Conservation (phyloP, 1,140 invertebrate genomes). For the Drosophila persimilis region DNA sequence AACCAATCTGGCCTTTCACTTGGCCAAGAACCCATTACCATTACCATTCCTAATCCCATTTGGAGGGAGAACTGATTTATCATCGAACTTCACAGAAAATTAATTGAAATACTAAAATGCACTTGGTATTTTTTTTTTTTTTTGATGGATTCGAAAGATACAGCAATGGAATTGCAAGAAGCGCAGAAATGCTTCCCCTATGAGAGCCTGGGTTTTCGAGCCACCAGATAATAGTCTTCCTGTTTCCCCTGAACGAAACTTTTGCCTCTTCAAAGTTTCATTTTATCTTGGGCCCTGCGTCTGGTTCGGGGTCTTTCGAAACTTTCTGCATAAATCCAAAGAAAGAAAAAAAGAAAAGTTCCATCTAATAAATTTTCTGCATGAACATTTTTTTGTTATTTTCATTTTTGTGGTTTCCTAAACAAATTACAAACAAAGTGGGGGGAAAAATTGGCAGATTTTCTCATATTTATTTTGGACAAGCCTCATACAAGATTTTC, state of each 20-base stretch:
- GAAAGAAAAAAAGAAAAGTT: slow-evolving; percentile 9
- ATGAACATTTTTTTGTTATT: slow-evolving; percentile 23
- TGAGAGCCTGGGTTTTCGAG: too few species aligned
- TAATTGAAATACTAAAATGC: slow-evolving; percentile 26
- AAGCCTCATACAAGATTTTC: slow-evolving; percentile 65
- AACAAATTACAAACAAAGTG: slow-evolving; percentile 49
- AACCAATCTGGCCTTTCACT: slow-evolving; percentile 51
- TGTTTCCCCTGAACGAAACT: not conserved
- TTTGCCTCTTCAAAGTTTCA: too few species aligned
- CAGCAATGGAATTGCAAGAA: not conserved
- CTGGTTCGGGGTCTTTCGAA: slow-evolving; percentile 2
- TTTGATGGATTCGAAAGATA: not conserved
- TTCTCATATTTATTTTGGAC: slow-evolving; percentile 73
- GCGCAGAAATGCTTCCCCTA: too few species aligned
- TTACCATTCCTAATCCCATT: not conserved
- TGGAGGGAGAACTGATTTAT: slow-evolving; percentile 23
- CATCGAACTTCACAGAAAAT: slow-evolving; percentile 10
- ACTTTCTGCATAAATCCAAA: slow-evolving; percentile 34
- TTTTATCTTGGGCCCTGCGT: slow-evolving; percentile 3
- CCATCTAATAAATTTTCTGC: slow-evolving; percentile 34
- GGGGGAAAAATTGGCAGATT: slow-evolving; percentile 32
- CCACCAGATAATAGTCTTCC: too few species aligned
- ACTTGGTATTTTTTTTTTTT: slow-evolving; percentile 7
- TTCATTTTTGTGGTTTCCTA: slow-evolving; percentile 48
- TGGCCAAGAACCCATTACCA: slow-evolving; percentile 8